A percentile compares a stretch with the other conserved stretches of the same genome.
These are phyloP conservation scores for Plebejus anna DNA, from an alignment of 2,888 invertebrate species.

Conservation along the genomic window DNA sequence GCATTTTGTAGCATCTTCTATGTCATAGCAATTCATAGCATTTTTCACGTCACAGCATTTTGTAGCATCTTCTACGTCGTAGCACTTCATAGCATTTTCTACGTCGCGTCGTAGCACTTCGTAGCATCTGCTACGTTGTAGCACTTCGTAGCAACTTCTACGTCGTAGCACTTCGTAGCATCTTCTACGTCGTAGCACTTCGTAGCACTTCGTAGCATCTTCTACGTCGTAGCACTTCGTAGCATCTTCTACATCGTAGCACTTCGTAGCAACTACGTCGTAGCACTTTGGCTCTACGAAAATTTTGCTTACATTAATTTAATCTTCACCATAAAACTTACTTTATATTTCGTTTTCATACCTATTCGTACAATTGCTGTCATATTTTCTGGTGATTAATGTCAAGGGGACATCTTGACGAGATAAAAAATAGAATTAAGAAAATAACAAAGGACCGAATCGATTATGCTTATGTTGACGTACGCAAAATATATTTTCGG, in stretches of 20 bases:
- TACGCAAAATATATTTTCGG: slow-evolving; percentile 64
- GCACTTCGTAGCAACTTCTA: neutral
- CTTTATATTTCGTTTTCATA: slow-evolving; percentile 15
- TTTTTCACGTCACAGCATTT: neutral
- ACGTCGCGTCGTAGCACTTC: neutral
- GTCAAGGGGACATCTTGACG: slow-evolving; percentile 69
- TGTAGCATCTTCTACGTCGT: neutral
- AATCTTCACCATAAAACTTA: neutral
- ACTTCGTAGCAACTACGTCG: neutral
- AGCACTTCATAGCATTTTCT: neutral
- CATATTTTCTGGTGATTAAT: slow-evolving; percentile 37
- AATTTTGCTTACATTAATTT: neutral
- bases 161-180: neutral
- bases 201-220: neutral
- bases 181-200: neutral
- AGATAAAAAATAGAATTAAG: slow-evolving; percentile 72
- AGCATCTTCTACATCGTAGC: neutral
- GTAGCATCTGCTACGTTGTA: no score
- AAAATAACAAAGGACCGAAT: slow-evolving; percentile 65
- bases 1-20: neutral
- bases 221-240: neutral
- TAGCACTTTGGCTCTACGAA: neutral
- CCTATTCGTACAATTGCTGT: slow-evolving; percentile 15
- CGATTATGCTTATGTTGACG: slow-evolving; percentile 60
- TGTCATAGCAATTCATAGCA: neutral